These are phyloP conservation scores for Melitaea athalia DNA, from an alignment of 2,888 invertebrate species.

Conservation along the genomic window DNA sequence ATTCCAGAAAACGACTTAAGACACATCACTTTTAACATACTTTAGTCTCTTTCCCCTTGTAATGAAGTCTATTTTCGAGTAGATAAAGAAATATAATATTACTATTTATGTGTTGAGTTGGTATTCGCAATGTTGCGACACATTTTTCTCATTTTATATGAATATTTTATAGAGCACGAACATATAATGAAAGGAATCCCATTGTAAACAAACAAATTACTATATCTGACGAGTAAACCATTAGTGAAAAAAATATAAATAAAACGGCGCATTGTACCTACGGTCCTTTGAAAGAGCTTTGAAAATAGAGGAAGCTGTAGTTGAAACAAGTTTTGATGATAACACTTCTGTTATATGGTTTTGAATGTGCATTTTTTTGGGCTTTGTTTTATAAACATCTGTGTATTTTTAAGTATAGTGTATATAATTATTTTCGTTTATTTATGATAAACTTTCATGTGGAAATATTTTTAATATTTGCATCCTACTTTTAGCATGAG, in stretches of 20 bases:
- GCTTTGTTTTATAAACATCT: no score
- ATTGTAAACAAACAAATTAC: constrained; percentile 70
- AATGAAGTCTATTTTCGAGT: constrained; percentile 43
- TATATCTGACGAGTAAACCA: constrained; percentile 48
- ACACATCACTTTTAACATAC: constrained; percentile 26
- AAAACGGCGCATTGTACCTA: constrained; percentile 1
- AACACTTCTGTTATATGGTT: not conserved
- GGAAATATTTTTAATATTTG: no score
- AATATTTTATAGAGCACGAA: constrained; percentile 77
- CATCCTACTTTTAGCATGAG: no score
- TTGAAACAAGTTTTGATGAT: not conserved
- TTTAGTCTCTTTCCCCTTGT: constrained; percentile 40
- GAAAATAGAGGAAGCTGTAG: not conserved
- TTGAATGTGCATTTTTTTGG: no score
- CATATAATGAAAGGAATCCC: constrained; percentile 75
- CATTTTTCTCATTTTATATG: constrained; percentile 80
- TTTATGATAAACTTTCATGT: no score
- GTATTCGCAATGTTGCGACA: constrained; percentile 67
- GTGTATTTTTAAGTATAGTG: no score
- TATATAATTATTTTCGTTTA: no score
- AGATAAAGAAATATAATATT: constrained; percentile 30
- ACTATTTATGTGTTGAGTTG: constrained; percentile 34
- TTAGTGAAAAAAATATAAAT: constrained; percentile 14
- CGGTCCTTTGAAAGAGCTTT: not conserved
- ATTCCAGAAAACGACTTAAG: constrained; percentile 42